Conservation (phyloP, 2,888 invertebrate genomes). For the Chydorus sphaericus region DNA sequence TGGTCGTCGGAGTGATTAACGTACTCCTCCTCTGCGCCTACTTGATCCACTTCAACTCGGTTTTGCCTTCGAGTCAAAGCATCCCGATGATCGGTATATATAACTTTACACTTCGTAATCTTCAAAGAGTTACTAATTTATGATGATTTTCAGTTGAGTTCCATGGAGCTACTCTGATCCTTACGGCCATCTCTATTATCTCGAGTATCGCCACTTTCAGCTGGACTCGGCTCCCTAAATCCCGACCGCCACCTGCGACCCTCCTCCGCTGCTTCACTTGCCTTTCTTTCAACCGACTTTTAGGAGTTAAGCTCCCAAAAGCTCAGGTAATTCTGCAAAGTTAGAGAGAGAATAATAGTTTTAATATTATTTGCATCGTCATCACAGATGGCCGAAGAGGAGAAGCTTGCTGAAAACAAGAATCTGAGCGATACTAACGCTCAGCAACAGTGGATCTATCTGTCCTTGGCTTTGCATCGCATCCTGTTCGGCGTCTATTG, state of each 20-base stretch:
- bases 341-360: too few relatives aligned
- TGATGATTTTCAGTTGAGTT: background rate
- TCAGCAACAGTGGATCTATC: background rate
- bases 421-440: background rate
- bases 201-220: background rate
- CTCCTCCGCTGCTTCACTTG: background rate
- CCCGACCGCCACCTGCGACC: background rate
- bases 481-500: background rate
- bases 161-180: background rate
- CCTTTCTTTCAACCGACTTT: background rate
- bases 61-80: background rate
- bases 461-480: background rate
- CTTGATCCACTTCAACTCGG: background rate
- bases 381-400: background rate
- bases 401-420: background rate
- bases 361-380: too few relatives aligned
- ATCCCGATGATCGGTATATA: background rate
- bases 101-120: too few relatives aligned
- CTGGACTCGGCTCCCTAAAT: background rate
- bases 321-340: too few relatives aligned
- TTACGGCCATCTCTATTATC: background rate
- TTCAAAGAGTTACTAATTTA: too few relatives aligned
- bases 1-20: background rate
- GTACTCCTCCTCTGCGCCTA: background rate
- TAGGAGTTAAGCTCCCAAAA: background rate